phyloP scores from a whole-genome alignment of 2,888 invertebrate genomes.

The Thecocarcelia acutangulata region DNA sequence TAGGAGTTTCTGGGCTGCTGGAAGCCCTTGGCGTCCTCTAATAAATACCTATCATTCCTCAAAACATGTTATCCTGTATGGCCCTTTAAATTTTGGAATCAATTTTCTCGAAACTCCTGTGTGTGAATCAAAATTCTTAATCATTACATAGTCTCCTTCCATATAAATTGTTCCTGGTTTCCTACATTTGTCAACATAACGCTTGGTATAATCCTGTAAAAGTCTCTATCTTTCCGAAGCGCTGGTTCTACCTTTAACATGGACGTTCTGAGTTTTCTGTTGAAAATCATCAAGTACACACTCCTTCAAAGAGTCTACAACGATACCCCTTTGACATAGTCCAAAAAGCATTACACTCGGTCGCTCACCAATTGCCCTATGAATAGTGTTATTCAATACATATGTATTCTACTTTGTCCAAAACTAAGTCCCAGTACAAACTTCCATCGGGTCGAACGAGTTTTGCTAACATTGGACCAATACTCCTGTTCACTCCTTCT shows the following conservation, averaged over 20 bases:
- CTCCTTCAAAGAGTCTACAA: too few relatives aligned
- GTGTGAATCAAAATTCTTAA: too few relatives aligned
- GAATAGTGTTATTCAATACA: slow-evolving; percentile 10
- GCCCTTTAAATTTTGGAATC: too few relatives aligned
- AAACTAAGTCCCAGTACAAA: slow-evolving; percentile 14
- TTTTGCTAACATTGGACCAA: slow-evolving; percentile 11
- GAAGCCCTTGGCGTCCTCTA: neutral
- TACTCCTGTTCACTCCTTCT: neutral
- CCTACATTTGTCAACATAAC: too few relatives aligned
- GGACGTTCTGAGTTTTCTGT: too few relatives aligned
- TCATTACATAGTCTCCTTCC: neutral
- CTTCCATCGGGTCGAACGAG: neutral
- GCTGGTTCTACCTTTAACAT: neutral
- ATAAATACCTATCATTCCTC: neutral
- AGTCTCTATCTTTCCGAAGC: neutral
- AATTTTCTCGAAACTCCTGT: too few relatives aligned
- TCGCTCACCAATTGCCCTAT: neutral
- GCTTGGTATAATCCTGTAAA: neutral
- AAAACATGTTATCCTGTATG: neutral
- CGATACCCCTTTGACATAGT: too few relatives aligned
- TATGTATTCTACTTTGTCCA: neutral
- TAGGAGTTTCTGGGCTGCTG: neutral
- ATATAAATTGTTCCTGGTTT: neutral
- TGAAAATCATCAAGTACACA: too few relatives aligned
- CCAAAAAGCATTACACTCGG: slow-evolving; percentile 24